phyloP scores from a whole-genome alignment of 2,888 invertebrate genomes.

The Papilio demoleus region DNA sequence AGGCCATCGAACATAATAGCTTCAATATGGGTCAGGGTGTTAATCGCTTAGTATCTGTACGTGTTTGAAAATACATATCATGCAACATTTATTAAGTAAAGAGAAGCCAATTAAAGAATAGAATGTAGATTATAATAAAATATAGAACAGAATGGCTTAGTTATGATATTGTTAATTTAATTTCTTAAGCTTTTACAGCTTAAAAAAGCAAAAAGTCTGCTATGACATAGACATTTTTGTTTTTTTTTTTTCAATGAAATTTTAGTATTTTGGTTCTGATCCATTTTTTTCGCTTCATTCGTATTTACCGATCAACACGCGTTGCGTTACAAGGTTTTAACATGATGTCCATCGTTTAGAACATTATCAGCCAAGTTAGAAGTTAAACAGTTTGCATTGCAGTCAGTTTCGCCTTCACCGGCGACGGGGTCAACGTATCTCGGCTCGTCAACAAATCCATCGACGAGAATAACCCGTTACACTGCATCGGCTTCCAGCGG shows the following conservation, averaged over 20 bases:
- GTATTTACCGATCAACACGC: conserved; percentile 5
- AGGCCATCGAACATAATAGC: conserved; percentile 54
- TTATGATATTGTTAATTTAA: no score
- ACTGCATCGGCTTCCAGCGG: conserved; percentile 75
- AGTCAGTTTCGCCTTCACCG: conserved; percentile 67
- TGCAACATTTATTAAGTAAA: background rate
- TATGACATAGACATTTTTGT: no score
- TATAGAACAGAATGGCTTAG: no score
- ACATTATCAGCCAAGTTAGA: conserved; percentile 40
- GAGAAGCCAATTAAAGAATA: background rate
- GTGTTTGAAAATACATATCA: conserved; percentile 23
- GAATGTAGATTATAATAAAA: no score
- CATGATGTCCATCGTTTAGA: conserved; percentile 14
- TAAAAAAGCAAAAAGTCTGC: no score
- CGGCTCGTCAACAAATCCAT: conserved; percentile 80
- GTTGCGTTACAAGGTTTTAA: conserved; percentile 18
- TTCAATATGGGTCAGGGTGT: conserved; percentile 59
- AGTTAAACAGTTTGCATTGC: conserved; percentile 64
- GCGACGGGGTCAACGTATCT: conserved; percentile 78
- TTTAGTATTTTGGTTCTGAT: background rate
- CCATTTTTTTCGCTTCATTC: background rate
- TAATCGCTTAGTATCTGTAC: conserved; percentile 45
- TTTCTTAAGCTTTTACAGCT: no score
- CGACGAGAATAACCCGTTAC: conserved; percentile 82
- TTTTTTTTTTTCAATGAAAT: background rate